These are phyloP conservation scores for Dolichomitus sp. DNA, from an alignment of 2,888 invertebrate species.

Conservation along the genomic window DNA sequence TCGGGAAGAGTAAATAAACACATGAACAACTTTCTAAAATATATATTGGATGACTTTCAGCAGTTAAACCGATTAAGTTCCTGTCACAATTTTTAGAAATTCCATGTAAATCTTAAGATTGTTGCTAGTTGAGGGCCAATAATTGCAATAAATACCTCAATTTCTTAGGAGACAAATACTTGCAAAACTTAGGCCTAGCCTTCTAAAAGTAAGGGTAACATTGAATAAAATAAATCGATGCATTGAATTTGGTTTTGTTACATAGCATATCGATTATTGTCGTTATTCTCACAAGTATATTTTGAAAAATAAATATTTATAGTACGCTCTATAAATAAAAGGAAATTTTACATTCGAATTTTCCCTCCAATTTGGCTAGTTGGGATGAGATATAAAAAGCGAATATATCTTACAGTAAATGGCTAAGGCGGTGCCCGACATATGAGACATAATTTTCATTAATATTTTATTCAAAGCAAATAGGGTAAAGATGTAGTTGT, in stretches of 20 bases:
- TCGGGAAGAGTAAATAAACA: too few relatives aligned
- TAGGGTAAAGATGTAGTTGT: not conserved
- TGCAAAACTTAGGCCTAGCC: too few relatives aligned
- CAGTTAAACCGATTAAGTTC: too few relatives aligned
- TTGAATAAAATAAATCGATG: not conserved
- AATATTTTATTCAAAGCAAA: constrained; percentile 36
- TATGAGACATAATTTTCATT: constrained; percentile 13
- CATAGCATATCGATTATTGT: not conserved
- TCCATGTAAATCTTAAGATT: too few relatives aligned
- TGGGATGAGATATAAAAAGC: not conserved
- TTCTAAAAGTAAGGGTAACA: too few relatives aligned
- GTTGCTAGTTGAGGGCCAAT: too few relatives aligned
- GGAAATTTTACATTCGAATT: not conserved
- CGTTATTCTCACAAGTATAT: not conserved
- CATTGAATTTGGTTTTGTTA: not conserved
- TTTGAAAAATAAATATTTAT: not conserved
- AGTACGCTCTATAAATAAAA: not conserved
- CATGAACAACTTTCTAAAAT: too few relatives aligned
- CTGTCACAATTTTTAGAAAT: too few relatives aligned
- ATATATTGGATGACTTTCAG: too few relatives aligned
- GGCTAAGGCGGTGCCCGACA: not conserved
- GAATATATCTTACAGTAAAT: not conserved
- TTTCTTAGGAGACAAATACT: too few relatives aligned
- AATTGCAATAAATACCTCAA: too few relatives aligned
- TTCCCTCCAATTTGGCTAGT: not conserved